These are phyloP conservation scores for Drosophila putrida DNA, from an alignment of 2,888 invertebrate genomes.

Conservation along the genomic window DNA sequence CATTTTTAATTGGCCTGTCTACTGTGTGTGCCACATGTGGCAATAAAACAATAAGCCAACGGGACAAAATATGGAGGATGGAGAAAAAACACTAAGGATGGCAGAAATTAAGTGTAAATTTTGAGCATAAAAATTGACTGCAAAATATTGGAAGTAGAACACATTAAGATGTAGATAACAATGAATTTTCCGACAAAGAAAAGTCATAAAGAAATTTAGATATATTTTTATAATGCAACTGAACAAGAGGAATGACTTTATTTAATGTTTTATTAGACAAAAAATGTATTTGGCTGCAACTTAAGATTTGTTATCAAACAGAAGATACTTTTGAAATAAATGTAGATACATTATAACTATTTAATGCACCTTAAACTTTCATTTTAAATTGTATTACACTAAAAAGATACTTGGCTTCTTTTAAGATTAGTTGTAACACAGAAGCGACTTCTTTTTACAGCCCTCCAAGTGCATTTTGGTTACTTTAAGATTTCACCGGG, in stretches of 20 bases:
- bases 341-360: no score
- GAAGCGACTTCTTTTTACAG: neutral
- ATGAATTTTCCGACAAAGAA: conserved; percentile 2
- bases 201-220: neutral
- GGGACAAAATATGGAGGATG: neutral
- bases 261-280: neutral
- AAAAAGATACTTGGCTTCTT: no score
- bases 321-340: neutral
- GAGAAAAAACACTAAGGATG: neutral
- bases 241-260: neutral
- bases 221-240: neutral
- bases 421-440: no score
- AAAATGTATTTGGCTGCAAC: neutral
- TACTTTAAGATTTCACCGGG: neutral
- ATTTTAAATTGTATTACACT: neutral
- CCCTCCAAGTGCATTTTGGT: neutral
- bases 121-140: conserved; percentile 7
- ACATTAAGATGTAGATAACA: conserved; percentile 7
- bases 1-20: conserved; percentile 45
- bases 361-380: no score
- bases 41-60: conserved; percentile 27
- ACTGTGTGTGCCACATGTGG: conserved; percentile 30
- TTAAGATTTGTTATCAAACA: neutral
- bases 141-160: conserved; percentile 1
- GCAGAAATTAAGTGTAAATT: conserved; percentile 4